These are phyloP conservation scores for Eristalinus sepulchralis DNA, from an alignment of 2,888 invertebrate species.

Conservation along the genomic window DNA sequence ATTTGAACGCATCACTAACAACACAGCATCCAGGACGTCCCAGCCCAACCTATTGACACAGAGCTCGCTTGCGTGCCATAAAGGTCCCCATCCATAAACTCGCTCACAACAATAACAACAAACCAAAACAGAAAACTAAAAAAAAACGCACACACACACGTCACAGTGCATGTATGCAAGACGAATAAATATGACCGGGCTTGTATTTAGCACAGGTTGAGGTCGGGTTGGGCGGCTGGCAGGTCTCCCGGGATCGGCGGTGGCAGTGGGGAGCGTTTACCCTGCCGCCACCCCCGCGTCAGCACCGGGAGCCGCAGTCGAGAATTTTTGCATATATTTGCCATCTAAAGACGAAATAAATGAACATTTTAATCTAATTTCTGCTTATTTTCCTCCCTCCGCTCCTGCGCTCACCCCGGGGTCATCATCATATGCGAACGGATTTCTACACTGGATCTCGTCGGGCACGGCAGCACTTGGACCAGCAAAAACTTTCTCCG, in stretches of 20 bases:
- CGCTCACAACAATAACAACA: conserved; percentile 18
- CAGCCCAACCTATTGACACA: conserved; percentile 22
- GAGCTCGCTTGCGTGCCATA: conserved; percentile 35
- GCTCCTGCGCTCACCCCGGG: not conserved
- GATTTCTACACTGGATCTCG: conserved; percentile 17
- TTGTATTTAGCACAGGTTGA: not conserved
- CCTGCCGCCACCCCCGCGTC: conserved; percentile 52
- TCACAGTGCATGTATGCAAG: not conserved
- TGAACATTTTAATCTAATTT: conserved; percentile 71
- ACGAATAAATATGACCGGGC: conserved; percentile 3
- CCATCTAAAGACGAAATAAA: conserved; percentile 66
- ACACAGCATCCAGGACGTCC: conserved; percentile 17
- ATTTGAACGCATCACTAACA: conserved; percentile 44
- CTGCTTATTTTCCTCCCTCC: conserved; percentile 37
- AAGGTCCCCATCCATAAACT: conserved; percentile 37
- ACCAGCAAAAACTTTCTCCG: conserved; percentile 86
- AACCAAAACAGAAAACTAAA: not conserved
- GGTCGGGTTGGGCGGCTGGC: not conserved
- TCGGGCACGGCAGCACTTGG: conserved; percentile 83
- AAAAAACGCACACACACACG: not conserved
- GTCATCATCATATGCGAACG: conserved; percentile 8
- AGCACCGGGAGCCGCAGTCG: conserved; percentile 55
- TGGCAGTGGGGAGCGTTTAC: conserved; percentile 21
- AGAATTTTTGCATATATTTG: conserved; percentile 55
- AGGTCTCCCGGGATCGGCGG: not conserved